phyloP scores from a whole-genome alignment of 2,113 vertebrate genomes.

The Oreochromis tanganicae region DNA sequence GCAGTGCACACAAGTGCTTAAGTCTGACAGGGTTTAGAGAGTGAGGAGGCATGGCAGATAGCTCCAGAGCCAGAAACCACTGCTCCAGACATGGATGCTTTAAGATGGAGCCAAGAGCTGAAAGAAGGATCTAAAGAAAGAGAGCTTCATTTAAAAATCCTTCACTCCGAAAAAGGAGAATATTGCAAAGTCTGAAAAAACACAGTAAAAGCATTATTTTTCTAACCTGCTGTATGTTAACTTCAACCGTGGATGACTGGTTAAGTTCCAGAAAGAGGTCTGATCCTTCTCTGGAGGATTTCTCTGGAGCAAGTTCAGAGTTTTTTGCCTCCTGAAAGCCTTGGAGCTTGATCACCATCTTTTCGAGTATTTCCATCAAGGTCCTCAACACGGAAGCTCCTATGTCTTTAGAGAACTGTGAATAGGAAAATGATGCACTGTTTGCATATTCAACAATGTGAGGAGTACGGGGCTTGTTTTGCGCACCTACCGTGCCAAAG shows the following conservation, averaged over 20 bases:
- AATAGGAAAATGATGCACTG: background rate
- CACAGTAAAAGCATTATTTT: background rate
- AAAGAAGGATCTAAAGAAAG: slow-evolving; percentile 72
- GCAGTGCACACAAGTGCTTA: slow-evolving; percentile 74
- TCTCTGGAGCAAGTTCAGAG: background rate
- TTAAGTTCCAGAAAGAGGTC: slow-evolving; percentile 77
- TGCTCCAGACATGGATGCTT: slow-evolving; percentile 80
- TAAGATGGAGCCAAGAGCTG: slow-evolving; percentile 74
- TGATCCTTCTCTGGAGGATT: slow-evolving; percentile 15
- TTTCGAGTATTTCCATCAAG: slow-evolving; percentile 72
- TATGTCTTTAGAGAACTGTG: slow-evolving; percentile 58
- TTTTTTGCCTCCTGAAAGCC: slow-evolving; percentile 9
- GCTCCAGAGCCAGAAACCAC: slow-evolving; percentile 89
- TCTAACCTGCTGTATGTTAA: slow-evolving; percentile 57
- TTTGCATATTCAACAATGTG: background rate
- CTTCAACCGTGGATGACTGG: background rate
- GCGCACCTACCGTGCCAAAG: slow-evolving; percentile 72
- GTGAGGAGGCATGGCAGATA: slow-evolving; percentile 71
- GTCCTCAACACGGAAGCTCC: slow-evolving; percentile 64
- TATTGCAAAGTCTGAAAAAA: background rate
- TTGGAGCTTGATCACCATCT: slow-evolving; percentile 66
- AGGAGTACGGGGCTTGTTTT: background rate
- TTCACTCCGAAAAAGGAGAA: background rate
- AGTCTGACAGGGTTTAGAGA: slow-evolving; percentile 76
- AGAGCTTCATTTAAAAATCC: background rate